These are phyloP conservation scores for Clanis bilineata DNA, from an alignment of 2,888 invertebrate species.

Conservation along the genomic window DNA sequence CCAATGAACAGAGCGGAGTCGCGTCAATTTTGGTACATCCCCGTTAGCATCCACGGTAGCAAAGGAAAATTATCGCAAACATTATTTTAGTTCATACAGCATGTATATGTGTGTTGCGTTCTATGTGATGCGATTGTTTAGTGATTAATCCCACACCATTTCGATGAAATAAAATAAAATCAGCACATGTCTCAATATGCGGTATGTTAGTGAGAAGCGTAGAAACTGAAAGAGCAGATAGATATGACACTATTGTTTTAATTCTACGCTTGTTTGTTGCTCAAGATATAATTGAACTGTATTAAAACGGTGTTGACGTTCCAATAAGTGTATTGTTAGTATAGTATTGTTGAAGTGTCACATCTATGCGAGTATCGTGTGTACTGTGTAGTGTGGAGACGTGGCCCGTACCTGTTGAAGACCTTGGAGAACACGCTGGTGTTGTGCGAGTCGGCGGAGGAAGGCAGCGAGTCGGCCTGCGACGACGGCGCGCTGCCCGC, in stretches of 20 bases:
- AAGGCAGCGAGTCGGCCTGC: conserved; percentile 81
- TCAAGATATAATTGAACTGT: background rate
- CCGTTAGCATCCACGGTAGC: conserved; percentile 77
- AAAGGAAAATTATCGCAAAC: conserved; percentile 68
- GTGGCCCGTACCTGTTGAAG: conserved; percentile 87
- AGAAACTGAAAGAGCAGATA: conserved; percentile 27
- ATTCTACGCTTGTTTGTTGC: conserved; percentile 14
- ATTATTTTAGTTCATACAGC: conserved; percentile 52
- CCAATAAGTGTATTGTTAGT: background rate
- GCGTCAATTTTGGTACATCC: conserved; percentile 43
- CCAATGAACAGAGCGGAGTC: conserved; percentile 59
- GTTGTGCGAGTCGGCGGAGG: conserved; percentile 84
- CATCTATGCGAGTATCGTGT: conserved; percentile 15
- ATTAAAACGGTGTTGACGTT: background rate
- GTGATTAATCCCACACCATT: background rate
- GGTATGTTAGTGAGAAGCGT: conserved; percentile 26
- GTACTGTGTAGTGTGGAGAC: background rate
- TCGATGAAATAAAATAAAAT: background rate
- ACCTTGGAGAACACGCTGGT: conserved; percentile 94
- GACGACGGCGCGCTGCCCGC: conserved; percentile 67
- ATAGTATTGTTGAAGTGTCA: conserved; percentile 16
- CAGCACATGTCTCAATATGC: conserved; percentile 25
- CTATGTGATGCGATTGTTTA: conserved; percentile 8
- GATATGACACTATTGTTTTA: conserved; percentile 28
- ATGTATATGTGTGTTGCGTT: conserved; percentile 48